Evolutionary conservation across 2,888 invertebrate genomes (phyloP).

Genomic region (Drosophila borborema): DNA sequence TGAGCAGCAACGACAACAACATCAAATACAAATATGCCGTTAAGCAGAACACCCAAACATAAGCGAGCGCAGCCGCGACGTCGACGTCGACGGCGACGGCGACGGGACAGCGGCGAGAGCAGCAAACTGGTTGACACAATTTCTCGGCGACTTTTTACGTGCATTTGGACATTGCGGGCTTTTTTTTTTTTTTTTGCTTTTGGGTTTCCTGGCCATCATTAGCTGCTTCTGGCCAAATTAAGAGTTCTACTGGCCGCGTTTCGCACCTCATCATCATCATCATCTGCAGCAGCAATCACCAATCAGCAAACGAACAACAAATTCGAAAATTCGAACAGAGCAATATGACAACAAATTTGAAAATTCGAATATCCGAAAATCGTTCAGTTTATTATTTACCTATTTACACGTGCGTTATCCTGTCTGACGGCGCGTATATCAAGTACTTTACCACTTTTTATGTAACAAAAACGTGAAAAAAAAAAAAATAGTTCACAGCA

Average conservation of each 20-base stretch:
- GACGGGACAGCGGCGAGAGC: slow-evolving; percentile 8
- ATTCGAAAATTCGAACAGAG: background rate
- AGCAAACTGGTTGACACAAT: slow-evolving; percentile 80
- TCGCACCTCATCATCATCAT: slow-evolving; percentile 31
- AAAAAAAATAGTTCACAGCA: slow-evolving; percentile 29
- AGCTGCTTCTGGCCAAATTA: slow-evolving; percentile 55
- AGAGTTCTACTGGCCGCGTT: slow-evolving; percentile 61
- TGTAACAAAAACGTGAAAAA: slow-evolving; percentile 9
- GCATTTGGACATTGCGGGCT: slow-evolving; percentile 47
- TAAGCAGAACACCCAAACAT: slow-evolving; percentile 55
- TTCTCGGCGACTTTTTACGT: slow-evolving; percentile 78
- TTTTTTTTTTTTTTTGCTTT: slow-evolving; percentile 52
- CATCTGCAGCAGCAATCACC: background rate
- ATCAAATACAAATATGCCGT: slow-evolving; percentile 7
- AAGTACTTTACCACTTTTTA: slow-evolving; percentile 27
- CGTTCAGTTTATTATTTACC: slow-evolving; percentile 35
- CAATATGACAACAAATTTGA: background rate
- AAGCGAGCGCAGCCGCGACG: slow-evolving; percentile 24
- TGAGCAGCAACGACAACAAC: slow-evolving; percentile 28
- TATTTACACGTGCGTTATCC: slow-evolving; percentile 50
- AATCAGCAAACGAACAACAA: background rate
- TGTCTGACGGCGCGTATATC: slow-evolving; percentile 31
- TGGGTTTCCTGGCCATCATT: slow-evolving; percentile 57
- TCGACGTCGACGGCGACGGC: slow-evolving; percentile 21
- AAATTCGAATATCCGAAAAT: slow-evolving; percentile 2